Evolutionary conservation across 92 coral and sea anemone species (phyloP).

Genomic region (Hydrozoanthus gracilis): DNA sequence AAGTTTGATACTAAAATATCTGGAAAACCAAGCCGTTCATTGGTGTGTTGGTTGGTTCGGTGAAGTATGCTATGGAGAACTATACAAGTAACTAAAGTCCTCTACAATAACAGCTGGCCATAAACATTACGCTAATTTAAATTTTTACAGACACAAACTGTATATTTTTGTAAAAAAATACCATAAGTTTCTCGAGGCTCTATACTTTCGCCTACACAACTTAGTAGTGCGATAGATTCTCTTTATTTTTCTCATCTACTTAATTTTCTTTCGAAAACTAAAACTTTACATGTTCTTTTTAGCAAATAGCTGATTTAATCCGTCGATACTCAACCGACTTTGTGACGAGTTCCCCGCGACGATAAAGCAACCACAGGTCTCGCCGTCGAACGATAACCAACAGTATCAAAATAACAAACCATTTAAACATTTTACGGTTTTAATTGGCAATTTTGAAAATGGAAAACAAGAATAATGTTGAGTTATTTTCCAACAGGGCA

Average conservation of each 20-base stretch:
- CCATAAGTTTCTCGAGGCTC: too few species aligned
- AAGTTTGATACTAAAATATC: background rate
- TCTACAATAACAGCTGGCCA: too few species aligned
- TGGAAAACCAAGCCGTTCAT: background rate
- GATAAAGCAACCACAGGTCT: background rate
- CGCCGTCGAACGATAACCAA: background rate
- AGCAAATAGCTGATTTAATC: background rate
- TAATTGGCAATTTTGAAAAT: background rate
- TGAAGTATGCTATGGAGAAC: background rate
- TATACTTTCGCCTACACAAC: too few species aligned
- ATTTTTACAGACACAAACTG: too few species aligned
- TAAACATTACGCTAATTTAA: too few species aligned
- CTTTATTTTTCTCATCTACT: too few species aligned
- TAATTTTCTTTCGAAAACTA: background rate
- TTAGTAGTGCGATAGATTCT: too few species aligned
- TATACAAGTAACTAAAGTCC: too few species aligned
- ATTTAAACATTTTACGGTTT: background rate
- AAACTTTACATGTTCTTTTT: background rate
- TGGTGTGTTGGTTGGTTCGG: background rate
- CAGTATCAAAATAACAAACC: too few species aligned
- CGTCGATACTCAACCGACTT: background rate
- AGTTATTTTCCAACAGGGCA: background rate
- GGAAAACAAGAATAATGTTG: background rate
- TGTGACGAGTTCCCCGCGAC: background rate
- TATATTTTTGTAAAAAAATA: too few species aligned